Evolutionary conservation across 1,140 invertebrate species (phyloP).

Genomic region (Nasonia longicornis): DNA sequence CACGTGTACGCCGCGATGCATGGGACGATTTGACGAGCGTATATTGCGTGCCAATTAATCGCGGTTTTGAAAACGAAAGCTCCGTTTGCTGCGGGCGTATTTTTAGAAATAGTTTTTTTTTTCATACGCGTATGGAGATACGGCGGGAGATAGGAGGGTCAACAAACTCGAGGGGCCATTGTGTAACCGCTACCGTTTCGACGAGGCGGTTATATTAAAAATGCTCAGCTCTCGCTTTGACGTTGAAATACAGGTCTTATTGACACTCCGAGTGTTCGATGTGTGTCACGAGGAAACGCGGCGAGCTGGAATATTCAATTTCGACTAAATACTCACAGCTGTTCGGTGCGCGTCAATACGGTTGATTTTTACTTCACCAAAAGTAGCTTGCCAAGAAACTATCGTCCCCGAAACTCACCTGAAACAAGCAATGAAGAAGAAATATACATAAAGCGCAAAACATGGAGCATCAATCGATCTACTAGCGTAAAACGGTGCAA

Average conservation of each 20-base stretch:
- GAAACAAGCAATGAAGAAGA: not conserved
- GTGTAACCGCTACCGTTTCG: not conserved
- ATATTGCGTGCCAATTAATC: constrained; percentile 37
- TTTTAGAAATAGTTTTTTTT: too few relatives aligned
- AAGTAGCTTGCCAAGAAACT: not conserved
- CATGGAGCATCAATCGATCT: not conserved
- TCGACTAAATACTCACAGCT: not conserved
- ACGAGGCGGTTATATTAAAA: not conserved
- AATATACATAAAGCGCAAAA: not conserved
- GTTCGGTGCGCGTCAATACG: not conserved
- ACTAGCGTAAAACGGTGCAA: not conserved
- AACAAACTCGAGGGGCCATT: not conserved
- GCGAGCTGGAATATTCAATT: not conserved
- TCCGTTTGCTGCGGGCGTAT: not conserved
- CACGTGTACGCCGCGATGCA: not conserved
- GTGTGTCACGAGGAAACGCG: not conserved
- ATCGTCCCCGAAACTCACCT: not conserved
- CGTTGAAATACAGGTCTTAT: not conserved
- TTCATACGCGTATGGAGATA: not conserved
- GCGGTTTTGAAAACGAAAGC: constrained; percentile 2
- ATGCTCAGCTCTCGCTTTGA: not conserved
- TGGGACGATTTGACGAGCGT: not conserved
- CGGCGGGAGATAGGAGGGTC: not conserved
- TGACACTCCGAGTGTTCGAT: not conserved
- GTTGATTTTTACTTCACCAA: too few relatives aligned